A percentile compares a stretch with the other conserved stretches of the same genome.
Conservation (phyloP, 2,113 vertebrate genomes). For the Leucosticte australis region DNA sequence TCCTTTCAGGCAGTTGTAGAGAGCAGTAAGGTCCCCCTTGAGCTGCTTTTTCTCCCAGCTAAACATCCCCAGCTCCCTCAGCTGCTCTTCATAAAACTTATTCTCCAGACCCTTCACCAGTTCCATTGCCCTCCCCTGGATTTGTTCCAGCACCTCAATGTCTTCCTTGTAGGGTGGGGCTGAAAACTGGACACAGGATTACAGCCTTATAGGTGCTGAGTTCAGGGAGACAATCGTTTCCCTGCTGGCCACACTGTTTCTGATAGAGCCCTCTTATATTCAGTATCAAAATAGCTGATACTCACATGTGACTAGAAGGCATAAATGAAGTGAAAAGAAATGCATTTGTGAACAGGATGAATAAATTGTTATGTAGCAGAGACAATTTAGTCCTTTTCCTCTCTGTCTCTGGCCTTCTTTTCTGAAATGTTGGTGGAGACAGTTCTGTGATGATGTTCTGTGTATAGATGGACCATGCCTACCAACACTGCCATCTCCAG, state of each 20-base stretch:
- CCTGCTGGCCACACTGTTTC: background rate
- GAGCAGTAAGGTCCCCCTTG: rapidly evolving
- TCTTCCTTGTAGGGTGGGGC: background rate
- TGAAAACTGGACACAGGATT: background rate
- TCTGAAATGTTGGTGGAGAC: background rate
- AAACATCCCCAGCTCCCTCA: background rate
- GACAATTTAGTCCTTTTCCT: background rate
- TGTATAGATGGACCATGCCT: background rate
- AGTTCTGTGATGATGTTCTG: background rate
- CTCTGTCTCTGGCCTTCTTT: background rate
- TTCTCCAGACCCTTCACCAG: background rate
- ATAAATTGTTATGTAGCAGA: background rate
- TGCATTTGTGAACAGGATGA: background rate
- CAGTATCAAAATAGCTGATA: background rate
- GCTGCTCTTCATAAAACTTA: background rate
- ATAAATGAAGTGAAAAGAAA: background rate
- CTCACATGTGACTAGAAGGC: background rate
- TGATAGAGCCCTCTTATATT: background rate
- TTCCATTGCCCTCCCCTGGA: background rate
- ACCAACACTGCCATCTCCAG: background rate
- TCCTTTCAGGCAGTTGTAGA: background rate
- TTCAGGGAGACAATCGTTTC: rapidly evolving
- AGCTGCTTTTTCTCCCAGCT: background rate
- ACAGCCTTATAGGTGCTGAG: background rate
- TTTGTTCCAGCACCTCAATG: rapidly evolving